Evolutionary conservation across 1,140 invertebrate genomes (phyloP), one percentile per base, ranked within the genome.

Genomic region (Anagrus nilaparvatae): DNA sequence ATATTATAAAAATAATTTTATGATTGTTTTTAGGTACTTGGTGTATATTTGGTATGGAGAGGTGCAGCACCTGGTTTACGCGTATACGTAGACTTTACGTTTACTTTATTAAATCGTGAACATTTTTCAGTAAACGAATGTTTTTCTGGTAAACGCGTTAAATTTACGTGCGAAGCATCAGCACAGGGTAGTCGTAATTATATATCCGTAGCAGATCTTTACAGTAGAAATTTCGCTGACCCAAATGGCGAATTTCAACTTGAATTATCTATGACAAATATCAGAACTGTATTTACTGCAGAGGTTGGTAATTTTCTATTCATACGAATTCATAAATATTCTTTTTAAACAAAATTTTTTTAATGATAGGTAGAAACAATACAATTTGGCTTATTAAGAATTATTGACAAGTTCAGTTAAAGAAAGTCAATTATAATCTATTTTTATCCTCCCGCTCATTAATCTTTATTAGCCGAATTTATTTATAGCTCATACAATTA

Each of bases 81-180:
- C 19, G 82, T 85, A 10, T 84, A 82, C 55, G 79, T 87, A 27
- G 87, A 91, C 61, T 89, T 86, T 55, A 79, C 81, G 13, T 87
- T 91, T 61, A 89, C 84, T 1, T 71, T 90, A 6, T 72, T 90
- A 17, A 90, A 89, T 56, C 76, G 82, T 9, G 85, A 88, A 49
- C 86, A 89, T 59, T 91, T 89, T 61, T 87, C 82, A 33, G 78
- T 78, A 45, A 90, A 89, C 61, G 84, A 89, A 56, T 75, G 78
- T 3, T 89, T 87, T 67, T 79, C 81, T 13, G 84, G 87, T 29
- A 87, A 86, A 59, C 77, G 82, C 55, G 76, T 77, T 18, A 81
- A 81, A 54, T 91, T 89, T 63, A 85, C 77, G 5, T 73, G 76
- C 44, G 83, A 87, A 27, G 77, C 72, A 43, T 80, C 79, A 0